Base-by-base conservation (phyloP, 2,113 vertebrate species). In the Amblyopsis rosae region DNA sequence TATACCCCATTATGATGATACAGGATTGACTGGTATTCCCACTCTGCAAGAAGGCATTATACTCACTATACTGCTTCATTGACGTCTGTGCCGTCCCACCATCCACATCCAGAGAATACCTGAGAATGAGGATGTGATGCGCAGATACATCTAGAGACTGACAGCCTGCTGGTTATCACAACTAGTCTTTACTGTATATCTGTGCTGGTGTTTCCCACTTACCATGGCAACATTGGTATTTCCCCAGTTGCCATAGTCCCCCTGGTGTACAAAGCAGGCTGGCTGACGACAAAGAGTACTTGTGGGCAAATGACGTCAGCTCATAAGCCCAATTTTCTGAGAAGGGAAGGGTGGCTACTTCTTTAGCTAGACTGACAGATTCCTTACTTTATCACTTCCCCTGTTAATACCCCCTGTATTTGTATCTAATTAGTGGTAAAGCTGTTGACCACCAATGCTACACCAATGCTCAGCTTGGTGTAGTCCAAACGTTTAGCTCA, bases 51-150 rank as follows among this genome's bases (percentile, higher is more conserved):
- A 7, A 57, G 35, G 59, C 0, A 5, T 57, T 48, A 77, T 87
- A 91, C 90, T 90, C 66, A 92, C 92, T 91, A 92, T 0, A 88
- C 87, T 17, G 89, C 91, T 73, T 93, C 92, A 5, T 91, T 90
- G 71, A 91, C 80, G 41, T 92, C 92, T 58, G 90, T 93, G 15
- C 92, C 92, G 57, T 93, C 91, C 90, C 90, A 90, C 90, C 90
- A 91, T 41, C 92, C 91, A 57, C 89, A 92, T 75, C 91, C 91
- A 11, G 91, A 91, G 79, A 92, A 91, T 73, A 93, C 91, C 92
- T 92, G 76, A 12, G 26, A 48, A 54, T 16, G 10, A 15, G 12
- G 13, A 11, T 17, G n/a, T 26, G 59, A 46, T 53, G 3, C 58
- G 16, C 46, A 60, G 8, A 61, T 32, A 63, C 3, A 65, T 19